Base-by-base conservation (phyloP, 2,797 vertebrate genomes). In the Adrianichthys oophorus region DNA sequence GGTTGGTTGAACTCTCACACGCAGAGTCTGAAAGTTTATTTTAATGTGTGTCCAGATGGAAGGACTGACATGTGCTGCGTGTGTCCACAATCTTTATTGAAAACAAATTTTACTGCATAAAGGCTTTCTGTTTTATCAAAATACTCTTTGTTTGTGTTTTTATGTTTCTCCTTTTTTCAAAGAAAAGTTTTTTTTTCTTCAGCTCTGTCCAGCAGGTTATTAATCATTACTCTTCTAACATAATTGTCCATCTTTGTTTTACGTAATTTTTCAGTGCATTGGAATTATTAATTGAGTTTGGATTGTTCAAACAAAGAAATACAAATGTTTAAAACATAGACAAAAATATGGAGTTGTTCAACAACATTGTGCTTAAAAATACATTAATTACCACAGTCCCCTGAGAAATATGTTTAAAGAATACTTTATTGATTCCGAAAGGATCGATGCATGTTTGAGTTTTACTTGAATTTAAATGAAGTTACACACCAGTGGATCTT, bases 1-100 rank as follows among this genome's bases (percentile, higher is more conserved):
- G 93, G 96, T 98, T 65, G 49, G 77, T 73, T 15, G 15, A 57
- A 19, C 18, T 43, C 12, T 41, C 16, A 5, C 1, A 7, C 2
- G 17, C 4, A 1, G 18, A 41, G 5, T 10, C 8, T 14, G 21
- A 37, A 37, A 2, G 10, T 13, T 37, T 15, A 45, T 6, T 40
- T 17, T 19, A 13, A 29, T 15, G 0, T 48, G 19, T 18, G 19
- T 32, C 23, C 17, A 29, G 17, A n/a, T 7, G 8, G 29, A 2
- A 42, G 14, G 2, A 42, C 19, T 58, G 40, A 7, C 56, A 12
- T 17, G 15, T 1, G 8, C 16, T 17, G 12, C 17, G 5, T 24
- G 13, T 8, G 21, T 24, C 1, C 4, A 37, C 3, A 12, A 13
- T 37, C 10, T 12, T 37, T 37, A 3, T 2, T 37, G 2, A 37